phyloP scores from a whole-genome alignment of 2,113 vertebrate genomes.

The Microtus oregoni region DNA sequence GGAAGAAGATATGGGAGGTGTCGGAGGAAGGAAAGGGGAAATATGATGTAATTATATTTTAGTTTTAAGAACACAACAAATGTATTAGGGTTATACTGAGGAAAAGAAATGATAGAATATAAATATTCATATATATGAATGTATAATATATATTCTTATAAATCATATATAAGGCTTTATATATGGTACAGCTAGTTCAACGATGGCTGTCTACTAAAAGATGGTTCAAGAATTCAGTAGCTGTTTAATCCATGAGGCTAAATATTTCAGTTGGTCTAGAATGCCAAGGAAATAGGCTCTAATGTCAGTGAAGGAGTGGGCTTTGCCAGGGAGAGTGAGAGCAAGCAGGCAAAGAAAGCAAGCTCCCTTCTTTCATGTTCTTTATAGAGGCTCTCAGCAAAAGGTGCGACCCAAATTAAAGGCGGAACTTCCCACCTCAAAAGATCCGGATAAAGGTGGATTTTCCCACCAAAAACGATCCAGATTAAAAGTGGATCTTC shows the following conservation, averaged over 20 bases:
- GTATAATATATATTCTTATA: neutral
- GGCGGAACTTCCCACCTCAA: neutral
- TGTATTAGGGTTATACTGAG: neutral
- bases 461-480: neutral
- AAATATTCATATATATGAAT: neutral
- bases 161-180: no score
- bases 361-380: neutral
- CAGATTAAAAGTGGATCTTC: neutral
- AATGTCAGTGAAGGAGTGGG: neutral
- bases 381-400: neutral
- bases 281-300: neutral
- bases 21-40: neutral
- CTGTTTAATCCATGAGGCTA: neutral
- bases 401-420: neutral
- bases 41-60: neutral
- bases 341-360: neutral
- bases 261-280: neutral
- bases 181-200: neutral
- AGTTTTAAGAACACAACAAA: neutral
- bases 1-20: neutral
- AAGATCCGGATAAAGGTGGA: neutral
- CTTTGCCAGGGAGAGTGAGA: neutral
- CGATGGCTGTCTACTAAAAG: neutral
- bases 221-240: neutral
- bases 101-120: neutral